A percentile compares a stretch with the other conserved stretches of the same genome.
Evolutionary conservation across 2,797 vertebrate species (phyloP).

Genomic region (Pantherophis alleghaniensis): DNA sequence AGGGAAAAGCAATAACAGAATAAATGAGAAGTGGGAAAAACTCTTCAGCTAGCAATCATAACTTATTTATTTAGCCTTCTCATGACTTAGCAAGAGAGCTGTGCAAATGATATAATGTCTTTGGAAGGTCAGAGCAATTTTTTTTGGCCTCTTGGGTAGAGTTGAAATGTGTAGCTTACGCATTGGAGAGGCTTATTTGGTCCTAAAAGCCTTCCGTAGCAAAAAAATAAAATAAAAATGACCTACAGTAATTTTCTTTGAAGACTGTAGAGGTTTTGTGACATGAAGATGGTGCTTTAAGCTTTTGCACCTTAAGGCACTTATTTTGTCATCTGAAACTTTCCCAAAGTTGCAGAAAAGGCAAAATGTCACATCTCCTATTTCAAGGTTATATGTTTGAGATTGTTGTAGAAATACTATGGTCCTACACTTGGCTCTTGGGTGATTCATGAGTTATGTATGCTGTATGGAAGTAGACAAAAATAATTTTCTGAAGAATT

Average conservation of each 20-base stretch:
- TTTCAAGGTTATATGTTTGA: background rate
- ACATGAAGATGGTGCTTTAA: background rate
- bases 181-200: background rate
- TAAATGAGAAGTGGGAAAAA: background rate
- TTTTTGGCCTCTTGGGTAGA: background rate
- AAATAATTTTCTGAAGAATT: background rate
- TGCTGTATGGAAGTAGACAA: background rate
- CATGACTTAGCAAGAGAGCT: background rate
- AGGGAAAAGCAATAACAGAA: background rate
- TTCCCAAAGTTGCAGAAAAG: background rate
- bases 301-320: background rate
- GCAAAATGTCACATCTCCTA: background rate
- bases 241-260: background rate
- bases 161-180: background rate
- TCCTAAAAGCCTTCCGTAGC: background rate
- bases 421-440: background rate
- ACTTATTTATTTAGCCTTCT: background rate
- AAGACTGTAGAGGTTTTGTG: background rate
- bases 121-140: background rate
- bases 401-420: background rate
- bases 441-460: background rate
- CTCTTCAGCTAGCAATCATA: background rate
- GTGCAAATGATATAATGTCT: background rate
- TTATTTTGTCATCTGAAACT: background rate
- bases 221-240: background rate